Evolutionary conservation across 2,113 vertebrate species (phyloP).

Genomic region (Phaetusa simplex): DNA sequence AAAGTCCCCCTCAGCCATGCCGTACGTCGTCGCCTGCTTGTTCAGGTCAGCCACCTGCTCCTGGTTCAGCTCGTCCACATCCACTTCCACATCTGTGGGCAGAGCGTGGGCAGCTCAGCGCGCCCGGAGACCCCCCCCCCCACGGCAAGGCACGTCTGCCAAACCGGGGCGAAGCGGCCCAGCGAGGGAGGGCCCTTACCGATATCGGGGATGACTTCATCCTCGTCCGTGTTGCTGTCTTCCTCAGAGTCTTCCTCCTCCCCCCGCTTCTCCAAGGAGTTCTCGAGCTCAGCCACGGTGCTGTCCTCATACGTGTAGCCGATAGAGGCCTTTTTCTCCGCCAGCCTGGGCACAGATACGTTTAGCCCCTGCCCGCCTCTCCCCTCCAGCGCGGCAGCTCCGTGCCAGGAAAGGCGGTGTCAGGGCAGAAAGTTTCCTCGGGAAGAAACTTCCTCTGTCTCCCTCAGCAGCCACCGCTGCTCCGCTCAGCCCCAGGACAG

Average conservation of each 20-base stretch:
- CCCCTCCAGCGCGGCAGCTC: background rate
- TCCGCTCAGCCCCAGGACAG: background rate
- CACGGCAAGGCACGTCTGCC: fast-evolving
- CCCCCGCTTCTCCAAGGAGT: constrained; percentile 75
- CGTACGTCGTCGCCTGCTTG: constrained; percentile 91
- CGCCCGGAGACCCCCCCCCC: background rate
- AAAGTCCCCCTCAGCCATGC: constrained; percentile 95
- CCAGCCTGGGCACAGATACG: constrained; percentile 73
- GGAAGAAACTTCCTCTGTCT: background rate
- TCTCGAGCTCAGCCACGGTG: constrained; percentile 85
- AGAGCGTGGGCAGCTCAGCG: background rate
- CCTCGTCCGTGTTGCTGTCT: constrained; percentile 92
- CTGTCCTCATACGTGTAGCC: constrained; percentile 97
- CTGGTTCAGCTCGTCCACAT: constrained; percentile 90
- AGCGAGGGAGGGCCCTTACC: constrained; percentile 58
- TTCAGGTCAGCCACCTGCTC: constrained; percentile 92
- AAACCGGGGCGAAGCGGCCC: fast-evolving
- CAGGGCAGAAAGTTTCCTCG: background rate
- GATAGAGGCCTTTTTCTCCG: constrained; percentile 92
- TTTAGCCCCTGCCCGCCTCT: background rate
- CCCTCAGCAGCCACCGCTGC: background rate
- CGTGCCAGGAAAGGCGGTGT: fast-evolving
- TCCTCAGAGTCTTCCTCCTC: constrained; percentile 91
- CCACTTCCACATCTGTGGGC: constrained; percentile 90
- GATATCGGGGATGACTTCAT: constrained; percentile 95